Conservation (phyloP, 2,888 invertebrate species). For the Apamea monoglypha region DNA sequence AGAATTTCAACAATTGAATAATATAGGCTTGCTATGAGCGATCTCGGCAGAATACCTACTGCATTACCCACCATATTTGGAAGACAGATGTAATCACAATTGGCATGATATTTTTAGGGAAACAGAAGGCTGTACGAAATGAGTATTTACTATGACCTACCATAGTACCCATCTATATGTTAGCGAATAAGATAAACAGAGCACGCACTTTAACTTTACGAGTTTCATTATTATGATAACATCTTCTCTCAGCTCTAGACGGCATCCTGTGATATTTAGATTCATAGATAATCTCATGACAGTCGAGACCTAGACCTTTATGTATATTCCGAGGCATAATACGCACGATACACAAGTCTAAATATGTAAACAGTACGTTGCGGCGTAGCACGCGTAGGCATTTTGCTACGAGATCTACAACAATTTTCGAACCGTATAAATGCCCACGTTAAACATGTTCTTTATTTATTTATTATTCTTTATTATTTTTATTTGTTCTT, state of each 20-base stretch:
- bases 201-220: slow-evolving; percentile 24
- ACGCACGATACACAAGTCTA: not conserved
- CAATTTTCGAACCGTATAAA: too few relatives aligned
- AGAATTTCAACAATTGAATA: not conserved
- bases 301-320: not conserved
- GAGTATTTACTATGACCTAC: not conserved
- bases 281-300: slow-evolving; percentile 31
- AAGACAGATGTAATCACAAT: slow-evolving; percentile 31
- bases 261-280: slow-evolving; percentile 26
- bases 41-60: not conserved
- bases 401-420: slow-evolving; percentile 1
- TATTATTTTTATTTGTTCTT: too few relatives aligned
- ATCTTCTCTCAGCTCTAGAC: slow-evolving; percentile 27
- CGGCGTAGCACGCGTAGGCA: slow-evolving; percentile 17
- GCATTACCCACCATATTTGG: slow-evolving; percentile 17
- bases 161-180: not conserved
- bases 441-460: too few relatives aligned
- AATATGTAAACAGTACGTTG: not conserved
- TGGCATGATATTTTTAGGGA: slow-evolving; percentile 6
- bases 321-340: slow-evolving; percentile 15
- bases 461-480: too few relatives aligned
- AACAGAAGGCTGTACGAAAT: slow-evolving; percentile 16
- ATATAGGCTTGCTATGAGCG: not conserved
- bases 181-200: slow-evolving; percentile 17
- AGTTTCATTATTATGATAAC: slow-evolving; percentile 29